Percentiles rank a stretch among this genome's conserved stretches.
These are phyloP conservation scores for Heliopora coerulea DNA, from an alignment of 92 coral and sea anemone genomes.

Conservation along the genomic window DNA sequence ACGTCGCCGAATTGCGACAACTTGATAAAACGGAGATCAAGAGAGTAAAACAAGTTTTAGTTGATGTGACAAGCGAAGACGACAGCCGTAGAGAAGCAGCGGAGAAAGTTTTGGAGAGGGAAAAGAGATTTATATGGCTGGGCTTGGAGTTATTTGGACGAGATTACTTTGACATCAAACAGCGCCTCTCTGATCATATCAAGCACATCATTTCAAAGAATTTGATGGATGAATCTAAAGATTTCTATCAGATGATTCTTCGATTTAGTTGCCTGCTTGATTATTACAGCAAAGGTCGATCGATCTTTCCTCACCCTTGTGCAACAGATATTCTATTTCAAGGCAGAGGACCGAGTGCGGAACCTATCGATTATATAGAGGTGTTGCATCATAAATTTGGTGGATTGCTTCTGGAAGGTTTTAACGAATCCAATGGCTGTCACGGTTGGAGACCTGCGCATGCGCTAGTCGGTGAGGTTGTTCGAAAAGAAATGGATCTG, in stretches of 20 bases:
- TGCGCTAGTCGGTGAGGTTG: conserved; percentile 59
- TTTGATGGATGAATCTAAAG: background rate
- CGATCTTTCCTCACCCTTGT: conserved; percentile 46
- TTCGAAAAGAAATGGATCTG: conserved; percentile 30
- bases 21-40: conserved; percentile 49
- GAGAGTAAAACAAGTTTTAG: conserved; percentile 47
- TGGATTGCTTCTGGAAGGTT: conserved; percentile 59
- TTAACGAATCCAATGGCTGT: conserved; percentile 47
- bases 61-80: conserved; percentile 37
- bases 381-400: conserved; percentile 52
- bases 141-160: conserved; percentile 63
- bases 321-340: conserved; percentile 47
- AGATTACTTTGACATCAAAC: conserved; percentile 47
- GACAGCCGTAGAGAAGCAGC: conserved; percentile 31
- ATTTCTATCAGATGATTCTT: conserved; percentile 39
- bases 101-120: conserved; percentile 51
- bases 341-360: conserved; percentile 9
- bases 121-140: conserved; percentile 61
- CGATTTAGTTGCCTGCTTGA: conserved; percentile 52
- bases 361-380: background rate
- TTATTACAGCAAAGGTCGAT: conserved; percentile 45
- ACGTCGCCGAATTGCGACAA: conserved; percentile 38
- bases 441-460: conserved; percentile 73
- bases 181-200: conserved; percentile 50
- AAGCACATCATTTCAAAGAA: conserved; percentile 34